Evolutionary conservation across 2,797 vertebrate species (phyloP).

Genomic region (Karalla daura): DNA sequence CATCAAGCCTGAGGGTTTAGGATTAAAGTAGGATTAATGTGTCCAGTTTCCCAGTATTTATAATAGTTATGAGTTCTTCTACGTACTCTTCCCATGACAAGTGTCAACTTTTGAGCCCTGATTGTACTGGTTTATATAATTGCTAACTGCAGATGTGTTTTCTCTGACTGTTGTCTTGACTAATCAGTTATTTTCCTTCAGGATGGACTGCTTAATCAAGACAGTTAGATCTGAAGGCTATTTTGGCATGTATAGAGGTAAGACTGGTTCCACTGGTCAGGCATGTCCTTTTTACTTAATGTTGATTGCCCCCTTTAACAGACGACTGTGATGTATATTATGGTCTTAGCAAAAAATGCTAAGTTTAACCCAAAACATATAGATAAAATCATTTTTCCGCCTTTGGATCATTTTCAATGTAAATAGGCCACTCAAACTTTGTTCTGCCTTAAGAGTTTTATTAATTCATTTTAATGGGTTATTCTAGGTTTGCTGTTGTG

Average conservation of each 20-base stretch:
- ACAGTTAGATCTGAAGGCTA: conserved; percentile 89
- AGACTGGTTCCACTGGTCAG: conserved; percentile 23
- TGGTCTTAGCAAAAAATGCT: too few species aligned
- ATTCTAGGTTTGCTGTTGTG: background rate
- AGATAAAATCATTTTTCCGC: background rate
- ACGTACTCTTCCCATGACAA: background rate
- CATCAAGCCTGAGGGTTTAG: background rate
- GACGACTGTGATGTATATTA: background rate
- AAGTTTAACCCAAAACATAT: too few species aligned
- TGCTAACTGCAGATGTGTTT: too few species aligned
- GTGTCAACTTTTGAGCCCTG: background rate
- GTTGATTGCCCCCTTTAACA: background rate
- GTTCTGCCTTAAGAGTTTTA: background rate
- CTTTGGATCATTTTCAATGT: background rate
- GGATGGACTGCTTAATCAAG: conserved; percentile 90
- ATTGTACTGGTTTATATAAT: background rate
- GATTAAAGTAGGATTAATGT: background rate
- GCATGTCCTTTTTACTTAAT: too few species aligned
- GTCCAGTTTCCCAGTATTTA: too few species aligned
- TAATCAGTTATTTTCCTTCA: conserved; percentile 35
- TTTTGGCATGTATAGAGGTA: conserved; percentile 93
- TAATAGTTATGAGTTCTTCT: too few species aligned
- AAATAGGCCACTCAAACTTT: background rate
- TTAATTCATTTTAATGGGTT: too few species aligned
- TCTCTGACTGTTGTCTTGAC: background rate